Conservation (phyloP, 2,888 invertebrate species). For the Acleris laterana region DNA sequence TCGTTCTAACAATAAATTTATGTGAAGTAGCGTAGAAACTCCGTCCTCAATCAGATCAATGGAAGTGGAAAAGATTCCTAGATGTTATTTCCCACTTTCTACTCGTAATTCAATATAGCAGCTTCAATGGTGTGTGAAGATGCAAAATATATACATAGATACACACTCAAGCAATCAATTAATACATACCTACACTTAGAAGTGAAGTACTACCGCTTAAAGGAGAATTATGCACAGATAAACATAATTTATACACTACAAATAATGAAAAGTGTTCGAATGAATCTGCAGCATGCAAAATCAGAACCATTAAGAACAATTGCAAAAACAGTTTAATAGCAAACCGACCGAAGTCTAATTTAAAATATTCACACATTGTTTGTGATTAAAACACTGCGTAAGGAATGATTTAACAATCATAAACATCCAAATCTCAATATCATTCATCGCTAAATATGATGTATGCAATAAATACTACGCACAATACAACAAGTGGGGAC, state of each 20-base stretch:
- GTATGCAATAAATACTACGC: constrained; percentile 15
- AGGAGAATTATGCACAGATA: not conserved
- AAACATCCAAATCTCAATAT: not conserved
- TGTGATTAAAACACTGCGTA: no score
- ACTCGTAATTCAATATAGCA: constrained; percentile 29
- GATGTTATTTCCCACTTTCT: constrained; percentile 33
- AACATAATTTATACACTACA: no score
- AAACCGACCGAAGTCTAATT: no score
- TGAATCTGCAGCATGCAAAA: no score
- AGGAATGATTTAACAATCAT: no score
- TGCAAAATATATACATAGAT: constrained; percentile 19
- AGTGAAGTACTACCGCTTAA: not conserved
- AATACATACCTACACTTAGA: not conserved
- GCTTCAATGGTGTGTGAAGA: constrained; percentile 28
- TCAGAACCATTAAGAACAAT: no score
- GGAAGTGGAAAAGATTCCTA: constrained; percentile 23
- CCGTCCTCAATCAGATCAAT: constrained; percentile 23
- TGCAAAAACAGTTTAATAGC: no score
- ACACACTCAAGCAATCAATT: not conserved
- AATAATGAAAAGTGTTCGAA: no score
- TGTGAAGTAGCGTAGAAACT: not conserved
- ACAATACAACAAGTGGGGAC: constrained; percentile 40
- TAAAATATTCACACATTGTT: no score
- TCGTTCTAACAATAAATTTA: not conserved
- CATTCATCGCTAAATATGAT: constrained; percentile 20